Base-by-base conservation (phyloP, 1,140 invertebrate genomes). In the Orussus abietinus region DNA sequence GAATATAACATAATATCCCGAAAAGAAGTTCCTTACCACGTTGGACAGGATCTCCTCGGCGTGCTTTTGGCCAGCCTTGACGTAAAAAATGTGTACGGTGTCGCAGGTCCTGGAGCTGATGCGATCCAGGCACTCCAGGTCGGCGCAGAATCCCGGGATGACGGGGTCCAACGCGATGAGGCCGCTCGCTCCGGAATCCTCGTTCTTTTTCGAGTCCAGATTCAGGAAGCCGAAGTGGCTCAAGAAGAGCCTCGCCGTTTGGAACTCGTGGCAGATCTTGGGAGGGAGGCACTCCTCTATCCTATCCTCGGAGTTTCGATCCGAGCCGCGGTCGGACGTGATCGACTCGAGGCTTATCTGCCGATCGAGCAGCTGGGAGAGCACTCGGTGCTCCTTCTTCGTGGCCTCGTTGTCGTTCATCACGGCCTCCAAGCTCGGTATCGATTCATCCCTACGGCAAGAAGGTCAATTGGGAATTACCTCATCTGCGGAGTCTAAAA, bases 81-180 rank as follows among this genome's bases (percentile, higher is more conserved):
- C 91, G 66, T 97, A 98, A 74, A 97, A 96, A 45, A 98, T 79
- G 66, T 96, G 92, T 47, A 90, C 91, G 0, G 95, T 98, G 62
- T 97, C 92, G 56, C 84, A 84, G 4, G 89, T 92, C 48, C 92
- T 76, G 18, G 85, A 80, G 53, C 91, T 90, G 44, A 88, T 84
- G 26, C 78, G 78, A 70, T 94, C 91, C 26, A 96, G 68, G 18
- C 76, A 75, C 58, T 91, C 81, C 10, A 91, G 64, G 46, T 87
- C 83, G 7, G 75, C 65, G 15, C 79, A 80, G 60, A 96, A 90
- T 11, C 82, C 84, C 7, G 79, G 60, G 31, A 80, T 75, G 5
- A 78, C 78, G 18, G 81, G 82, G 72, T 96, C 88, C 34, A 97
- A 72, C 18, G 86, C 84, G 10, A 83, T 81, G 5, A 96, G 74